A percentile compares a stretch with the other conserved stretches of the same genome.
phyloP scores from a whole-genome alignment of 2,113 vertebrate species.

The Amblyornis subalaris region DNA sequence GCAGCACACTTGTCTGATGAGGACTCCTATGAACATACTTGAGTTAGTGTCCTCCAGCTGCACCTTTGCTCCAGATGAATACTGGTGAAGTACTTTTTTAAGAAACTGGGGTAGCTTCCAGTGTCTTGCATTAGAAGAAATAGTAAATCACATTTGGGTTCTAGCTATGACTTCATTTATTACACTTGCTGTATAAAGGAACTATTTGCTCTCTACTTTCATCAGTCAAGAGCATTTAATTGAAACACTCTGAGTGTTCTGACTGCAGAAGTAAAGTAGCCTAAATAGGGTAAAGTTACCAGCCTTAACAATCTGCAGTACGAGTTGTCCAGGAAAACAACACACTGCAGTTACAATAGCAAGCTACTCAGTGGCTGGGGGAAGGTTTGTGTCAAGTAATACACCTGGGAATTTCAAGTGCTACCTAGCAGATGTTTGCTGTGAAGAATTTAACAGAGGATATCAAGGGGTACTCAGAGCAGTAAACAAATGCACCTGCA shows the following conservation, averaged over 20 bases:
- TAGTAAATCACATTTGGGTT: not conserved
- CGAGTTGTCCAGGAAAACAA: not conserved
- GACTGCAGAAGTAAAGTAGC: not conserved
- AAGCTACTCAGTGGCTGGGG: not conserved
- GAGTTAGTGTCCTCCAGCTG: not conserved
- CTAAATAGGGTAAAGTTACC: not conserved
- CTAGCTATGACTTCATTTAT: not conserved
- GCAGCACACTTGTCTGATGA: not conserved
- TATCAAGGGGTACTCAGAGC: not conserved
- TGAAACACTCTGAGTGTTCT: not conserved
- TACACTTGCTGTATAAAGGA: constrained; percentile 16
- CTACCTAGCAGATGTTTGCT: not conserved
- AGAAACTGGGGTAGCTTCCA: not conserved
- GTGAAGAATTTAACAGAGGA: not conserved
- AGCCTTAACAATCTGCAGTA: not conserved
- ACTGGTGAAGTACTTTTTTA: not conserved
- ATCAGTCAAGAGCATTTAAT: not conserved
- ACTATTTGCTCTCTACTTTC: not conserved
- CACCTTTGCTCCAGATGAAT: not conserved
- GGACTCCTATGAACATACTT: rapidly evolving
- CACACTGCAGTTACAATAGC: rapidly evolving
- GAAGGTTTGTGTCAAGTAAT: not conserved
- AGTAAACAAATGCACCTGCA: not conserved
- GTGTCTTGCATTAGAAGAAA: not conserved
- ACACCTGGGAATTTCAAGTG: not conserved